These are phyloP conservation scores for Mungos mungo DNA, from an alignment of 2,113 vertebrate genomes.

Conservation along the genomic window DNA sequence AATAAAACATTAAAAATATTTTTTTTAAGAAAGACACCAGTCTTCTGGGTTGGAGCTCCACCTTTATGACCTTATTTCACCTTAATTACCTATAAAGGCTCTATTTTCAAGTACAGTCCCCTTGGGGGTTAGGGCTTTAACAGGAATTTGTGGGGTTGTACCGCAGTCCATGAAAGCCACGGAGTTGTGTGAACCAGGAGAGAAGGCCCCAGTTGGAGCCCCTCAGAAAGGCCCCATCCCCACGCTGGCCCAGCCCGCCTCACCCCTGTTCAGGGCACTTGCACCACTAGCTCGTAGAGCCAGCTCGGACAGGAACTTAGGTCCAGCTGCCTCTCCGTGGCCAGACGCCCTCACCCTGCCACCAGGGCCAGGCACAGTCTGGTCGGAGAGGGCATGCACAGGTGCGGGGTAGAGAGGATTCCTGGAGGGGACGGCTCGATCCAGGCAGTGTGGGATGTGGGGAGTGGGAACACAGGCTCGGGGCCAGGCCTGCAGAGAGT, in stretches of 20 bases:
- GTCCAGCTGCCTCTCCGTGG: not conserved
- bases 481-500: not conserved
- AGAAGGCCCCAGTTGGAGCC: not conserved
- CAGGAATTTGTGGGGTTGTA: not conserved
- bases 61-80: not conserved
- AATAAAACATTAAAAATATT: too few relatives aligned
- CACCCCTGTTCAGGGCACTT: rapidly evolving
- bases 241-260: not conserved
- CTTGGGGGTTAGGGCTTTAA: not conserved
- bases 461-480: not conserved
- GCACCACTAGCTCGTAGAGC: not conserved
- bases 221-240: not conserved
- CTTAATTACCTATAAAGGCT: not conserved
- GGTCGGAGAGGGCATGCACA: not conserved
- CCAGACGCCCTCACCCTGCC: not conserved
- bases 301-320: not conserved
- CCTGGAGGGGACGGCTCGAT: too few relatives aligned
- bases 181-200: not conserved
- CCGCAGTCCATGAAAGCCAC: not conserved
- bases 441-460: not conserved
- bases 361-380: not conserved
- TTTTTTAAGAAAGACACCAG: not conserved
- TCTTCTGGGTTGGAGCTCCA: not conserved
- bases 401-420: not conserved
- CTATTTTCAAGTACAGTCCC: not conserved